A percentile compares a stretch with the other conserved stretches of the same genome.
These are phyloP conservation scores for Lethocerus indicus DNA, from an alignment of 1,140 invertebrate genomes.

Conservation along the genomic window DNA sequence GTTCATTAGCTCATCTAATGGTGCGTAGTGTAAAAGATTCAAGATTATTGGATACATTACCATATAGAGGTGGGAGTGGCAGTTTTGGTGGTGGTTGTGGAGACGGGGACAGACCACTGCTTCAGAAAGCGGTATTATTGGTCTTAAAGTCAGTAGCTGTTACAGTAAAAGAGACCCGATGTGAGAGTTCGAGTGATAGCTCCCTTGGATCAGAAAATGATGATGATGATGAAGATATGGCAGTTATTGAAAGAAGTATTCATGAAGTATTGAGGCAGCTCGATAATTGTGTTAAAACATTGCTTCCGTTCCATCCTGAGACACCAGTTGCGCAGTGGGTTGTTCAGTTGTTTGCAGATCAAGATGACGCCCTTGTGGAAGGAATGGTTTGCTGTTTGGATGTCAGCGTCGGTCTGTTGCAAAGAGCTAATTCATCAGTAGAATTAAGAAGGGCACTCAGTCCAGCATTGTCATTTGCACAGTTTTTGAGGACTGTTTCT, in stretches of 20 bases:
- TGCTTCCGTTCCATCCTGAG: slow-evolving; percentile 71
- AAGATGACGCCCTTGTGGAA: slow-evolving; percentile 80
- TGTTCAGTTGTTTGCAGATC: slow-evolving; percentile 72
- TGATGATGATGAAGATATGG: slow-evolving; percentile 76
- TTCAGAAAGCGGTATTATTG: slow-evolving; percentile 69
- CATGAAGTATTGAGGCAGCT: slow-evolving; percentile 59
- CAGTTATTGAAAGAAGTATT: slow-evolving; percentile 68
- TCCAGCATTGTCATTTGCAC: slow-evolving; percentile 65
- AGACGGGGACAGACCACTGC: slow-evolving; percentile 39
- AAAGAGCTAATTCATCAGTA: slow-evolving; percentile 52
- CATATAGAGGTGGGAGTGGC: slow-evolving; percentile 33
- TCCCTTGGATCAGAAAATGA: slow-evolving; percentile 64
- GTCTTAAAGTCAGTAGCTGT: slow-evolving; percentile 78
- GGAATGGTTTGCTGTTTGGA: slow-evolving; percentile 84
- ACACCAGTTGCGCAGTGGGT: slow-evolving; percentile 73
- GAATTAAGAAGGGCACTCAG: slow-evolving; percentile 62
- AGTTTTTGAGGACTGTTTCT: slow-evolving; percentile 66
- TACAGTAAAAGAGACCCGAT: slow-evolving; percentile 73
- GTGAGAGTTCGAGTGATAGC: slow-evolving; percentile 54
- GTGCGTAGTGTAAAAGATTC: slow-evolving; percentile 72
- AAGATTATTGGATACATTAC: slow-evolving; percentile 50
- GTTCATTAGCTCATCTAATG: slow-evolving; percentile 62
- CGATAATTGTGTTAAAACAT: slow-evolving; percentile 62
- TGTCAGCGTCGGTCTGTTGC: slow-evolving; percentile 66
- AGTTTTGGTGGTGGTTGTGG: slow-evolving; percentile 31